Base-by-base conservation (phyloP, 2,888 invertebrate genomes). In the Leucania comma region DNA sequence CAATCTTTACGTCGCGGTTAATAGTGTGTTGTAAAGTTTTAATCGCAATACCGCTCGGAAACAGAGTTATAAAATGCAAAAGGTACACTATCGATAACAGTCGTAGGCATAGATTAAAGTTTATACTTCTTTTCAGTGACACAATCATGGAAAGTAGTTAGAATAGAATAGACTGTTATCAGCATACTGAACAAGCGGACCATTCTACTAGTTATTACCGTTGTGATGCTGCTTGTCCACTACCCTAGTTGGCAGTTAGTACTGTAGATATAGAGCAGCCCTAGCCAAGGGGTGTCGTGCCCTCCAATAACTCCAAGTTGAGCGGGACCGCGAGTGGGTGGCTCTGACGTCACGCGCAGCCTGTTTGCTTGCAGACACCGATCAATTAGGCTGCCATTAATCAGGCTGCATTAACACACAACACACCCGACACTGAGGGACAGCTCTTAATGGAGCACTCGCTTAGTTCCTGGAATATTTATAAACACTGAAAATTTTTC, bases 321-420 rank as follows among this genome's bases (percentile, higher is more conserved):
- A 81, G 57, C 68, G 56, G 63, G 46, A 46, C 32, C 61, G 64
- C 63, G 54, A 60, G 61, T 58, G 61, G 68, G 75, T 35, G 68
- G 68, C 32, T 29, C 38, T 73, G 81, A 70, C 72, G 80, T 81
- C 73, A 81, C 54, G n/a, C n/a, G 65, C 60, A 35, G 59, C 46
- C 53, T 61, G 71, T 64, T 59, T 61, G 61, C 63, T 63, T 32
- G 26, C 68, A 70, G 62, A 65, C 68, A 62, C 63, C 61, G 72
- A 70, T 75, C 69, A 77, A 72, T 82, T 81, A 78, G 68, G 48
- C 56, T 51, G 38, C 68, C 60, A 80, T 75, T 77, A 77, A 74
- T 67, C 72, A 68, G 56, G 62, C 54, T 65, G 54, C 53, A 59
- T 53, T 78, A 62, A 77, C 59, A 72, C 46, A 62, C 58, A 61